Base-by-base conservation (phyloP, 2,113 vertebrate species). In the Thunnus thynnus region DNA sequence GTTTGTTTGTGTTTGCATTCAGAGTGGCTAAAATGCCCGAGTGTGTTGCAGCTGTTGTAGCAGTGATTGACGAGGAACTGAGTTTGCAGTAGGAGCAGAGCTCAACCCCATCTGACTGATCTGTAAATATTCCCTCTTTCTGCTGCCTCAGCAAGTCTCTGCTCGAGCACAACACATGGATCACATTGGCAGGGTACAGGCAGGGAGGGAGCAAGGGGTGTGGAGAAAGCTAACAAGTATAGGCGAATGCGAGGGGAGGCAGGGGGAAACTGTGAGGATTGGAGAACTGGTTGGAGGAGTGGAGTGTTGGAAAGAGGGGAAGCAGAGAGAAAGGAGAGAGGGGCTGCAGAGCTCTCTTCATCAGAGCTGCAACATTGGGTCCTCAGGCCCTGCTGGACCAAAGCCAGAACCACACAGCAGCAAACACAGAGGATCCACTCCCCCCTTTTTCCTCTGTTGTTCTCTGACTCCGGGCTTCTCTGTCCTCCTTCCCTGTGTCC, bases 101-200 rank as follows among this genome's bases (percentile, higher is more conserved):
- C 89, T 88, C 76, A 85, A 76, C 76, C 71, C 74, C 78, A 50
- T 88, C 84, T 92, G 92, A 93, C 91, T 93, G 91, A 93, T 94
- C 93, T 93, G 94, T 95, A 95, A 94, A 95, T 95, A 93, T 93
- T 92, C 88, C 74, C 76, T 74, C 65, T 84, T 95, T 92, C 91
- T 93, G 93, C 93, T 91, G 93, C 88, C 84, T 95, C 95, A 95
- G 94, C 93, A 86, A 82, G 71, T 92, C 80, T 87, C 72, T 61
- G 82, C 83, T 63, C 51, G 54, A 82, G 83, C 81, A 83, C 79
- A 78, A 82, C 86, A 86, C 87, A 92, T 94, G 94, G 91, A 95
- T 95, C 94, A 94, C 92, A 90, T 72, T 90, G 86, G 87, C 86
- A 86, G 86, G 68, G 60, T 27, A 55, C 61, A 66, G 65, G 65